Evolutionary conservation across 2,888 invertebrate genomes (phyloP), one percentile per base, ranked within the genome.

Genomic region (Drosophila mettleri): DNA sequence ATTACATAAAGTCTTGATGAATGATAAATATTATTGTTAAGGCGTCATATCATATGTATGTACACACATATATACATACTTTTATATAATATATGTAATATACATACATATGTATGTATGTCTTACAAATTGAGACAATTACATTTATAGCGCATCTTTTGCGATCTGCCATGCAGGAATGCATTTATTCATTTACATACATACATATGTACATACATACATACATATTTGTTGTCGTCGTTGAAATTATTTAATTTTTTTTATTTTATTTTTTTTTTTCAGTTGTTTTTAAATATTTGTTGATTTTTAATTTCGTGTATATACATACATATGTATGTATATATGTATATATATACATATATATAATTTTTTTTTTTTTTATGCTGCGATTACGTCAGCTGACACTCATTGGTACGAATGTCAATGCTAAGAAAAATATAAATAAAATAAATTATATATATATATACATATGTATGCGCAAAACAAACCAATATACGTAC

Each of bases 351-450:
- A n/a, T n/a, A n/a, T n/a, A n/a, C n/a, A n/a, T n/a, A n/a, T n/a
- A n/a, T n/a, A n/a, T n/a, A n/a, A 22, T 20, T 45, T 39, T 51
- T 39, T 7, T 59, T 48, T 78, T 27, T 78, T 67, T 76, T 82
- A 69, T 82, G 86, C 65, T 82, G 74, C 63, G 85, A 82, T 85
- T 81, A 80, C 80, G 80, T 85, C 86, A 85, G 65, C 83, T 79
- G 67, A 64, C 34, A 16, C 39, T 53, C 55, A 67, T 57, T 72
- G 72, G 65, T 51, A 71, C 61, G 73, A 72, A 72, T 73, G 73
- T 72, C 71, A 72, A 73, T 73, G 61, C 61, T 73, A 64, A 53
- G 51, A 58, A 61, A 55, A 43, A 60, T 60, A 67, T 49, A 73
- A 57, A 71, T 72, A 67, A 69, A 70, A 52, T 48, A 46, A 53